Evolutionary conservation across 2,797 vertebrate genomes (phyloP), one percentile per base, ranked within the genome.

Genomic region (Acanthis flammea): DNA sequence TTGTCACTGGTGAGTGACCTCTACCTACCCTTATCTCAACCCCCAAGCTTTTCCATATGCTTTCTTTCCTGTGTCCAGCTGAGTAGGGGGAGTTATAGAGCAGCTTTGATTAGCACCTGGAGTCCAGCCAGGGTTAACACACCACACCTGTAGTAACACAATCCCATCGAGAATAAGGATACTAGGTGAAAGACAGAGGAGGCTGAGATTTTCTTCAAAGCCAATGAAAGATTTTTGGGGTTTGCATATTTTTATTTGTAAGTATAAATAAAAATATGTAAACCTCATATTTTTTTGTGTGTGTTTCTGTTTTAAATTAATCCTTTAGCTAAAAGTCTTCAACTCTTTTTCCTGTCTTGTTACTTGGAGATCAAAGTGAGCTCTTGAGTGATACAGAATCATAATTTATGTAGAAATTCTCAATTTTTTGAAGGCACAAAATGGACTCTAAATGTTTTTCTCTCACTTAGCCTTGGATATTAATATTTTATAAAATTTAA

Each of bases 401-500:
- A 79, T 54, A 82, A 71, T 79, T 86, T 66, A 68, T 53, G 63
- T 25, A 86, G 7, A 78, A 81, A 47, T 47, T 75, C 11, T 41
- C 53, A 65, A 30, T 37, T 50, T 61, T 92, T 91, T 60, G 14
- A 80, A 85, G 83, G 12, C 13, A 27, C 4, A 78, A 72, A 55
- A 78, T 42, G 47, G 53, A 55, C 22, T 63, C 45, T 28, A 67
- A 63, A 57, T 57, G 14, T 45, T 83, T 94, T 62, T 74, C 24
- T 86, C 16, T 71, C 37, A 50, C 21, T 74, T 78, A 68, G 25
- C 10, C 86, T 77, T 65, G 14, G 5, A 6, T 48, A 70, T 84
- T 88, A 82, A 80, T 80, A 88, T 79, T 94, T 92, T 60, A 82
- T 87, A 74, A 80, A 66, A 42, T 10, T 65, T 85, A 58, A 72